These are phyloP conservation scores for Lamellibrachia satsuma DNA, from an alignment of 2,888 invertebrate genomes.

Conservation along the genomic window DNA sequence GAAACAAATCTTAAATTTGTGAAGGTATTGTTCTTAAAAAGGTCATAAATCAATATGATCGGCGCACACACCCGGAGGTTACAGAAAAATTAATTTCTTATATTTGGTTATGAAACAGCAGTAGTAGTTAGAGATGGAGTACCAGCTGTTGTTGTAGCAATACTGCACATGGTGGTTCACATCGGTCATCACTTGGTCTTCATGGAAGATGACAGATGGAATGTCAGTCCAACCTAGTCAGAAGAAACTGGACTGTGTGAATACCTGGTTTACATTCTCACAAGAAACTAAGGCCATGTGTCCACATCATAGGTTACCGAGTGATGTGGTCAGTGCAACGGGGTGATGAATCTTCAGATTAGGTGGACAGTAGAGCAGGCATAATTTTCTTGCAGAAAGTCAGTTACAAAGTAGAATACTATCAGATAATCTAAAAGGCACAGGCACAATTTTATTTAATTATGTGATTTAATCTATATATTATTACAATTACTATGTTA, in stretches of 20 bases:
- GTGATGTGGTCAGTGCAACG: neutral
- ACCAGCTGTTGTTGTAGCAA: neutral
- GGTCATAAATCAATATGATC: too few relatives aligned
- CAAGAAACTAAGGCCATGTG: neutral
- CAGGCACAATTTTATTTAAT: neutral
- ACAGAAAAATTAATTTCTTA: too few relatives aligned
- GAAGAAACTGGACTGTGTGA: neutral
- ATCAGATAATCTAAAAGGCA: neutral
- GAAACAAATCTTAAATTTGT: too few relatives aligned
- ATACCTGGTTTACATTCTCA: neutral
- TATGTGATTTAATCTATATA: neutral
- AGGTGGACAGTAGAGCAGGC: neutral
- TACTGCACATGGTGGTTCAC: neutral
- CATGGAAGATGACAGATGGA: neutral
- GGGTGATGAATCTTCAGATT: neutral
- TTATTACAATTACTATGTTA: neutral
- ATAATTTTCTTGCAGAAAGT: neutral
- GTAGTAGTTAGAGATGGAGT: neutral
- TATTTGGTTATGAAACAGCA: too few relatives aligned
- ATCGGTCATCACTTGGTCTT: neutral
- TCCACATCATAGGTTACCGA: too few relatives aligned
- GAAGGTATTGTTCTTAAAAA: too few relatives aligned
- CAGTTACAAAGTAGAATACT: neutral
- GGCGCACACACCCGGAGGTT: too few relatives aligned
- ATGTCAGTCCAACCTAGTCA: neutral